Conservation (phyloP, 2,888 invertebrate genomes). For the Andrena camellia region DNA sequence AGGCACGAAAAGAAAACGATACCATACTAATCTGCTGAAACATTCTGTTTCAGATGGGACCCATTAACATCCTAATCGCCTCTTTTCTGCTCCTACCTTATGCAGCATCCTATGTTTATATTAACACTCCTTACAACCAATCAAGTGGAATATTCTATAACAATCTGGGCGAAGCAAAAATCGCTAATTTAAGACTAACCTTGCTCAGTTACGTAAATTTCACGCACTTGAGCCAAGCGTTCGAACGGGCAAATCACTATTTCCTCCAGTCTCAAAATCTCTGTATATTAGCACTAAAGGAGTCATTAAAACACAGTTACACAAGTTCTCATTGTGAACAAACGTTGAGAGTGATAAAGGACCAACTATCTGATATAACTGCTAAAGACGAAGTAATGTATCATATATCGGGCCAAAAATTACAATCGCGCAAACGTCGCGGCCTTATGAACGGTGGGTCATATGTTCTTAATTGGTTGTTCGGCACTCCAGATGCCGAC, state of each 20-base stretch:
- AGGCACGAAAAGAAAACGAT: constrained; percentile 7
- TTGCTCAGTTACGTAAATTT: constrained; percentile 8
- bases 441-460: neutral
- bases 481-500: constrained; percentile 41
- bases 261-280: constrained; percentile 1
- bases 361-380: neutral
- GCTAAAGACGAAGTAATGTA: constrained; percentile 1
- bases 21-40: constrained; percentile 27
- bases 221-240: neutral
- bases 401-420: neutral
- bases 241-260: neutral
- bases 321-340: constrained; percentile 15
- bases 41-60: constrained; percentile 17
- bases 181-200: neutral
- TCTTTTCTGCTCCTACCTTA: constrained; percentile 4
- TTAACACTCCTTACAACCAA: neutral
- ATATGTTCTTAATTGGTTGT: constrained; percentile 14
- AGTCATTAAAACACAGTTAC: neutral
- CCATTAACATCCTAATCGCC: neutral
- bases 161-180: neutral
- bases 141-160: constrained; percentile 22
- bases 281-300: neutral
- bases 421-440: neutral
- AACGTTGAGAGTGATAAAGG: neutral
- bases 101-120: neutral